Percentiles rank a stretch among this genome's conserved stretches.
Conservation (phyloP, 2,113 vertebrate species). For the Cisticola juncidis region DNA sequence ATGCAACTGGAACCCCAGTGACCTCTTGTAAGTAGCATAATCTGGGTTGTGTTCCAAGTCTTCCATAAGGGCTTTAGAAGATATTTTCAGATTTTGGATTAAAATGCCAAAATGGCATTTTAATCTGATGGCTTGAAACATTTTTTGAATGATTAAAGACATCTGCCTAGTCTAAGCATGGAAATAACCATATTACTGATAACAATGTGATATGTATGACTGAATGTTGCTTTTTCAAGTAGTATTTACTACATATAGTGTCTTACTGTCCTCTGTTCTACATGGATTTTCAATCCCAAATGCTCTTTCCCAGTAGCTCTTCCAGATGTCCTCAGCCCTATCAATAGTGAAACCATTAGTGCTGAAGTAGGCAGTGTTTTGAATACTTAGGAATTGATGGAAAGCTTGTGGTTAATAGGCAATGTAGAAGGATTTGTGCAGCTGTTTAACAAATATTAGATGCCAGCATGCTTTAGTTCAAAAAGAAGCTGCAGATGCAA, state of each 20-base stretch:
- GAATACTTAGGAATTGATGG: background rate
- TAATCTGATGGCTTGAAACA: slow-evolving; percentile 26
- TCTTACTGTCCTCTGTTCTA: background rate
- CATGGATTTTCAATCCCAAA: background rate
- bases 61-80: slow-evolving; percentile 30
- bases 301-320: background rate
- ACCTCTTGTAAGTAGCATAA: slow-evolving; percentile 18
- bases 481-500: background rate
- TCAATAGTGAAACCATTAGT: background rate
- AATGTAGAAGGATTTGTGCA: background rate
- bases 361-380: background rate
- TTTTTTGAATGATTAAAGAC: background rate
- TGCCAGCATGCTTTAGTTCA: background rate
- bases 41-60: slow-evolving; percentile 32
- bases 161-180: background rate
- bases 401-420: background rate
- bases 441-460: background rate
- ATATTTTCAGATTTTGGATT: slow-evolving; percentile 62
- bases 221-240: background rate
- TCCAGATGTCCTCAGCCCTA: background rate
- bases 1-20: background rate
- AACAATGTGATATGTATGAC: background rate
- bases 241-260: background rate
- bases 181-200: background rate
- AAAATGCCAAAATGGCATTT: slow-evolving; percentile 49